These are phyloP conservation scores for Drosophila sturtevanti DNA, from an alignment of 1,140 invertebrate species.

Conservation along the genomic window DNA sequence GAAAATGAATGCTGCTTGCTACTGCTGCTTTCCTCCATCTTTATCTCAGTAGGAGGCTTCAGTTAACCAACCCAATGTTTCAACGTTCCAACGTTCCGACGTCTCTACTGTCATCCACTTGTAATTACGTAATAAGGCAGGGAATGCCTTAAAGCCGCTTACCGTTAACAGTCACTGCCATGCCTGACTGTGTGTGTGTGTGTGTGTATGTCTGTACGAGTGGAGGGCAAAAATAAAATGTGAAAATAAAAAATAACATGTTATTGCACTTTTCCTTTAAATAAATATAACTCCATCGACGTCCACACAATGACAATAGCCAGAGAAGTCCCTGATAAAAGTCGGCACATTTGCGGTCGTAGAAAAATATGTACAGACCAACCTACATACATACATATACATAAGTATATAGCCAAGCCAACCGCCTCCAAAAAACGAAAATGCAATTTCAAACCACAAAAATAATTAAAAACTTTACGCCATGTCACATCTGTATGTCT, in stretches of 20 bases:
- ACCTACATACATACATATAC: too few species aligned
- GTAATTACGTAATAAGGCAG: constrained; percentile 76
- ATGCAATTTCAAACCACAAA: constrained; percentile 76
- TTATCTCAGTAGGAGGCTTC: not conserved
- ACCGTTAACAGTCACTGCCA: constrained; percentile 48
- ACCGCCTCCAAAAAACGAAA: constrained; percentile 21
- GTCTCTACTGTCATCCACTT: constrained; percentile 57
- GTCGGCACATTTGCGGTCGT: constrained; percentile 62
- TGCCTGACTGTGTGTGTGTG: not conserved
- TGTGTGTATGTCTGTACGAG: not conserved
- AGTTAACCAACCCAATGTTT: too few species aligned
- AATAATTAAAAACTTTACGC: constrained; percentile 80
- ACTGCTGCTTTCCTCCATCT: not conserved
- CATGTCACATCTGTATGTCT: constrained; percentile 10
- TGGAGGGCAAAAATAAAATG: constrained; percentile 4
- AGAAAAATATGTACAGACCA: not conserved
- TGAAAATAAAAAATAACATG: constrained; percentile 65
- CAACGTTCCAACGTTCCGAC: not conserved
- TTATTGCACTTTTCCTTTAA: constrained; percentile 77
- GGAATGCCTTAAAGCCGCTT: constrained; percentile 73
- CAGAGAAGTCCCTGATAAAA: constrained; percentile 57
- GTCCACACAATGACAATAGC: constrained; percentile 61
- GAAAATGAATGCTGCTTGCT: constrained; percentile 38
- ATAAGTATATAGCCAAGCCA: constrained; percentile 35
- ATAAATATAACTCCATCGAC: constrained; percentile 44